Evolutionary conservation across 1,140 invertebrate species (phyloP), one percentile per base, ranked within the genome.

Genomic region (Trichoplusia ni): DNA sequence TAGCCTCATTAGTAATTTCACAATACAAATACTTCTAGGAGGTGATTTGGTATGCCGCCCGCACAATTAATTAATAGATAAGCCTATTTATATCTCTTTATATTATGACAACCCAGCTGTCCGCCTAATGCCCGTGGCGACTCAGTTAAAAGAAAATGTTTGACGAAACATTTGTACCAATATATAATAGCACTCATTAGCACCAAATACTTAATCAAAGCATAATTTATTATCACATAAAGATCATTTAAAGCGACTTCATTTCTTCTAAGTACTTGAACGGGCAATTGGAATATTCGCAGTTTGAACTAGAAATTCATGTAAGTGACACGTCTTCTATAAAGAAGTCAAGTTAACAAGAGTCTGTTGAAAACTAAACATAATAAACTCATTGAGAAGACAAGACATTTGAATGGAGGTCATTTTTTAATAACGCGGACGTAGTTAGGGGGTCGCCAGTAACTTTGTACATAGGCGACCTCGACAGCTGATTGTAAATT

Each of bases 401-500:
- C 16, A 37, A 40, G 38, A 19, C n/a, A 7, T 9, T 9, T 9
- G 14, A 40, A 40, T 40, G 16, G 38, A 40, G 38, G 38, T 40
- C 23, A 27, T 29, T 2, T 47, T 47, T 27, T 29, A 23, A 27
- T 14, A 47, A 47, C 11, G 7, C 44, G 23, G 13, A 47, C 23
- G 9, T 14, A 47, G 23, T 16, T 7, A 14, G 6, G 7, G 23
- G 23, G 13, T 2, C 9, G 44, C 9, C 42, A 46, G 14, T 19
- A 40, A 2, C 21, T 47, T 18, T 14, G 29, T 31, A 33, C 29
- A 16, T 58, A 29, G 14, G 31, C 37, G 53, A 29, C 53, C 53
- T 58, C 53, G 53, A 37, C 37, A 58, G 53, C 23, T 29, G 53
- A 58, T 27, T 58, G 53, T 58, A 40, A 42, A 58, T 58, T 58